Percentiles rank a stretch among this genome's conserved stretches.
Conservation (phyloP, 2,797 vertebrate species). For the Rhynchotus rufescens region DNA sequence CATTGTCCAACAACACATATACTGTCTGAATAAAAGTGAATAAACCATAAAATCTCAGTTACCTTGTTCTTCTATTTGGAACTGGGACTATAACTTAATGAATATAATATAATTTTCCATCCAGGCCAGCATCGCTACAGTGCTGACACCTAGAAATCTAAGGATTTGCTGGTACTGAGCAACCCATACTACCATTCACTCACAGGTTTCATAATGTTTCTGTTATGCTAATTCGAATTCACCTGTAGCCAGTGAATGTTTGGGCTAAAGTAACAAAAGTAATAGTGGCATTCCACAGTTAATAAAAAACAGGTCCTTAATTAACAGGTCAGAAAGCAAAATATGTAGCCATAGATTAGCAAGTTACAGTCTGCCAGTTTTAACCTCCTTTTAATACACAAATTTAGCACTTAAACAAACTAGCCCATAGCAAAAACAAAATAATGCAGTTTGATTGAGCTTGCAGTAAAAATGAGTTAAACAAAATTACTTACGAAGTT, state of each 20-base stretch:
- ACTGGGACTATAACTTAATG: neutral
- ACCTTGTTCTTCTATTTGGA: neutral
- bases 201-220: neutral
- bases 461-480: neutral
- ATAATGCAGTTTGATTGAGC: neutral
- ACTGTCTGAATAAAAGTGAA: neutral
- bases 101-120: neutral
- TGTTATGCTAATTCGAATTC: neutral
- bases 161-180: neutral
- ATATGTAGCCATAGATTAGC: neutral
- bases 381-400: neutral
- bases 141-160: neutral
- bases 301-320: neutral
- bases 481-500: neutral
- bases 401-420: neutral
- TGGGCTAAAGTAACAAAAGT: neutral
- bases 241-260: neutral
- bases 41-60: neutral
- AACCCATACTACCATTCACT: neutral
- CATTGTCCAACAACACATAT: neutral
- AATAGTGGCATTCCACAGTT: neutral
- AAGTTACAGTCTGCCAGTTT: neutral
- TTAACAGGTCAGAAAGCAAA: neutral
- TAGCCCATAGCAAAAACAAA: neutral
- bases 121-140: neutral